A percentile compares a stretch with the other conserved stretches of the same genome.
Evolutionary conservation across 64 coral and sea anemone species (phyloP).

Genomic region (Montipora sp.): DNA sequence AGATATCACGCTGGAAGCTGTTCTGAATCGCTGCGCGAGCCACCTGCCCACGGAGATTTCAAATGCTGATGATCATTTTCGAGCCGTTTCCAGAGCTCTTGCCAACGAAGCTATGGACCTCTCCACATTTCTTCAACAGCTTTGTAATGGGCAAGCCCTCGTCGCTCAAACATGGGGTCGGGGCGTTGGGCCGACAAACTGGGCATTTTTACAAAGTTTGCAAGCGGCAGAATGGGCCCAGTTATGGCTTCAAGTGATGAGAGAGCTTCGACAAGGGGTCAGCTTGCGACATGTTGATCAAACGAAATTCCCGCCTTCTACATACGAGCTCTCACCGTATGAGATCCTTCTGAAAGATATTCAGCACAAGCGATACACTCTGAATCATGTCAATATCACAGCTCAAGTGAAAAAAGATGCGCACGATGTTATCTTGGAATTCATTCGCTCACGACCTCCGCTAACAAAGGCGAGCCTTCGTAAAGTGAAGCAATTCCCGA

Average conservation of each 20-base stretch:
- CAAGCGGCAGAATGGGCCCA: slow-evolving; percentile 92
- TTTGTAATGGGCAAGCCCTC: slow-evolving; percentile 80
- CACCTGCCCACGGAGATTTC: slow-evolving; percentile 75
- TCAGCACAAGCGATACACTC: slow-evolving; percentile 77
- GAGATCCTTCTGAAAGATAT: slow-evolving; percentile 94
- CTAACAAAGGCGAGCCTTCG: slow-evolving; percentile 77
- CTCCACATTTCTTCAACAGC: slow-evolving; percentile 79
- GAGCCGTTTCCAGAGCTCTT: slow-evolving; percentile 84
- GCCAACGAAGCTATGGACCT: slow-evolving; percentile 81
- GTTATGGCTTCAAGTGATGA: slow-evolving; percentile 94
- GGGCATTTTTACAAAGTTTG: slow-evolving; percentile 84
- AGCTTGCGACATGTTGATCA: slow-evolving; percentile 84
- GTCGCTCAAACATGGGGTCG: slow-evolving; percentile 84
- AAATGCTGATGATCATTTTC: slow-evolving; percentile 71
- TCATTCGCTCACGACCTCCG: slow-evolving; percentile 93
- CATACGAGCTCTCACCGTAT: slow-evolving; percentile 87
- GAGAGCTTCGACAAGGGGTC: slow-evolving; percentile 83
- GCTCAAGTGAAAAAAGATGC: slow-evolving; percentile 86
- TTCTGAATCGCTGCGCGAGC: slow-evolving; percentile 80
- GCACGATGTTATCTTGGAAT: slow-evolving; percentile 92
- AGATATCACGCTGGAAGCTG: slow-evolving; percentile 70
- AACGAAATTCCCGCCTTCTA: slow-evolving; percentile 73
- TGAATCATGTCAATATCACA: slow-evolving; percentile 67
- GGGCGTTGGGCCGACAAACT: slow-evolving; percentile 86
- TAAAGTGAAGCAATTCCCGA: slow-evolving; percentile 85